A percentile compares a stretch with the other conserved stretches of the same genome.
Conservation (phyloP, 2,797 vertebrate genomes). For the Coregonus ussuriensis region DNA sequence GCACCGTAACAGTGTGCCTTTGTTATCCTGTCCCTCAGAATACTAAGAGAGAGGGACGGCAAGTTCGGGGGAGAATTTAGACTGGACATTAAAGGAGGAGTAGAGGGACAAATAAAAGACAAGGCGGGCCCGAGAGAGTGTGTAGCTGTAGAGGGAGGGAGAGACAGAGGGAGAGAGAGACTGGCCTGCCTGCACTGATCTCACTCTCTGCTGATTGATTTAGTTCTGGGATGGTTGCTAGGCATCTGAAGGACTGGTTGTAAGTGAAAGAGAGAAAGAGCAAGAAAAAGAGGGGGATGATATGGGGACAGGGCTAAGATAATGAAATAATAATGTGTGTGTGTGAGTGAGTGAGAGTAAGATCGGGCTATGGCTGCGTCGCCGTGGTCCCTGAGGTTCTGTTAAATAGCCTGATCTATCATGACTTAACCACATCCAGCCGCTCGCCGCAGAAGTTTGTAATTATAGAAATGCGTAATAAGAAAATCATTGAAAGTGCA, state of each 20-base stretch:
- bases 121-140: neutral
- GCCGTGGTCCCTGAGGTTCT: neutral
- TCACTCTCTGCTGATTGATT: constrained; percentile 33
- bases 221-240: constrained; percentile 44
- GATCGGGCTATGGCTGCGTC: neutral
- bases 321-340: neutral
- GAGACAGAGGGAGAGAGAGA: constrained; percentile 23
- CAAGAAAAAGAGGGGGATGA: constrained; percentile 16
- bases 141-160: constrained; percentile 2
- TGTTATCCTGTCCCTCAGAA: too few relatives aligned
- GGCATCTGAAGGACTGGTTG: constrained; percentile 39
- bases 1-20: too few relatives aligned
- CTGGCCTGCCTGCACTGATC: constrained; percentile 2
- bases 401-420: neutral
- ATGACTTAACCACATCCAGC: constrained; percentile 1
- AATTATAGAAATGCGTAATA: neutral
- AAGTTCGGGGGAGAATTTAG: neutral
- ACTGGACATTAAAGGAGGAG: neutral
- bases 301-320: constrained; percentile 13
- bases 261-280: neutral
- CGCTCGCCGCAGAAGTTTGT: neutral
- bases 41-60: neutral
- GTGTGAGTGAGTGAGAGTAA: too few relatives aligned
- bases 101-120: neutral
- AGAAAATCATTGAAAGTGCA: constrained; percentile 2